Evolutionary conservation across 2,113 vertebrate genomes (phyloP).

Genomic region (Excalfactoria chinensis): DNA sequence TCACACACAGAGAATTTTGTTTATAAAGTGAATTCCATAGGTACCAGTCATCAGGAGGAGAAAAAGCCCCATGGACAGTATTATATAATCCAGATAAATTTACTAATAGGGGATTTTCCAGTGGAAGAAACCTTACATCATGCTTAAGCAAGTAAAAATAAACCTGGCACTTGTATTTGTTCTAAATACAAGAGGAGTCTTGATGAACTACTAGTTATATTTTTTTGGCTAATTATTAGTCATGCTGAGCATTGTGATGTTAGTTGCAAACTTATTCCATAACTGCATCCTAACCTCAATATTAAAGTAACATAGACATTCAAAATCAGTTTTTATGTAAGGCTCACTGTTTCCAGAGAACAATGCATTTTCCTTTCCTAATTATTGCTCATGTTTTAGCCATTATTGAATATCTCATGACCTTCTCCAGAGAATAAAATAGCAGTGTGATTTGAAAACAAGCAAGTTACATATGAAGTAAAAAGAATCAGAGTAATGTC

Average conservation of each 20-base stretch:
- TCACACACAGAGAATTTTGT: constrained; percentile 34
- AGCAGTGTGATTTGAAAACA: constrained; percentile 31
- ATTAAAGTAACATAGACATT: constrained; percentile 5
- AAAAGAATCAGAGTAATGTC: constrained; percentile 19
- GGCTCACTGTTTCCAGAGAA: constrained; percentile 60
- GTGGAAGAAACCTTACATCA: constrained; percentile 71
- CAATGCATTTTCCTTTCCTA: constrained; percentile 25
- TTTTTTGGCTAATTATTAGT: constrained; percentile 65
- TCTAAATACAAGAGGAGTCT: constrained; percentile 48
- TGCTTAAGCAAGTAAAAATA: constrained; percentile 64
- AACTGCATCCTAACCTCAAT: constrained; percentile 51
- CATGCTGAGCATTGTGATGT: constrained; percentile 17
- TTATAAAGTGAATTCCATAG: constrained; percentile 19
- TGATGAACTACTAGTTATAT: constrained; percentile 52
- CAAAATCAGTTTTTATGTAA: constrained; percentile 17
- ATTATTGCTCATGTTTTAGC: constrained; percentile 50
- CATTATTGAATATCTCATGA: constrained; percentile 25
- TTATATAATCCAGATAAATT: constrained; percentile 61
- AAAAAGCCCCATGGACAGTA: constrained; percentile 40
- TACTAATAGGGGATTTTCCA: constrained; percentile 69
- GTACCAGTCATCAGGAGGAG: constrained; percentile 32
- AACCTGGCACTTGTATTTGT: constrained; percentile 51
- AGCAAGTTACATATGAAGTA: constrained; percentile 31
- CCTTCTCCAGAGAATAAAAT: constrained; percentile 45
- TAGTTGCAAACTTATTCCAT: constrained; percentile 43